These are phyloP conservation scores for Sciurus niger DNA, from an alignment of 2,113 vertebrate genomes.

Conservation along the genomic window DNA sequence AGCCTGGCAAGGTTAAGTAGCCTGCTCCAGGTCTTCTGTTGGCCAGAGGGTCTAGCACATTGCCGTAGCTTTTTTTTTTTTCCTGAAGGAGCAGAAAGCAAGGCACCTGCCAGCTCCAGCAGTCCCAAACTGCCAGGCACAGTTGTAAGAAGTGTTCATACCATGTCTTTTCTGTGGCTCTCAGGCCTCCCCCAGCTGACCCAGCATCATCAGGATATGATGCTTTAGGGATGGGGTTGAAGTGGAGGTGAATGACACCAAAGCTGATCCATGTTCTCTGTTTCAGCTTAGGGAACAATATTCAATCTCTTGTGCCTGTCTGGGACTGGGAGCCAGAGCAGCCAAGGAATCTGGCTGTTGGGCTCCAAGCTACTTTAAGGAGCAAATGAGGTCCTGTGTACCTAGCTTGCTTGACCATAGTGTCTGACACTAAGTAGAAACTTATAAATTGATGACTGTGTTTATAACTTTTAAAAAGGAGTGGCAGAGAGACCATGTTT, in stretches of 20 bases:
- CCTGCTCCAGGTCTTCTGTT: background rate
- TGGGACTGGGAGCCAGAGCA: background rate
- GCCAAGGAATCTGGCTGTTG: constrained; percentile 3
- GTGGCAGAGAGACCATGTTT: background rate
- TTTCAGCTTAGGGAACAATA: constrained; percentile 65
- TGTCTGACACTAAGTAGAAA: background rate
- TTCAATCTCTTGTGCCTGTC: constrained; percentile 59
- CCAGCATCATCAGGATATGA: background rate
- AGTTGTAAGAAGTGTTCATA: background rate
- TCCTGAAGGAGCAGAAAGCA: constrained; percentile 3
- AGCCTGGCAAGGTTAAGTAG: background rate
- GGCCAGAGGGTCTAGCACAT: background rate
- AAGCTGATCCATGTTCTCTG: constrained; percentile 69
- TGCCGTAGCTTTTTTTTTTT: background rate
- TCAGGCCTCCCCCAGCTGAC: background rate
- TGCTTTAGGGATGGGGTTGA: background rate
- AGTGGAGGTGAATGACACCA: constrained; percentile 40
- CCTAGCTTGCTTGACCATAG: background rate
- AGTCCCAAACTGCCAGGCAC: background rate
- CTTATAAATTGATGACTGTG: background rate
- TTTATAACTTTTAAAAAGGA: constrained; percentile 50
- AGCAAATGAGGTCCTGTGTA: background rate
- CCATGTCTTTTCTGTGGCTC: background rate
- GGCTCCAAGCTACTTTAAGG: background rate
- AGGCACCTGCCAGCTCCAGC: background rate